Conservation (phyloP, 2,113 vertebrate species). For the Camelus dromedarius region DNA sequence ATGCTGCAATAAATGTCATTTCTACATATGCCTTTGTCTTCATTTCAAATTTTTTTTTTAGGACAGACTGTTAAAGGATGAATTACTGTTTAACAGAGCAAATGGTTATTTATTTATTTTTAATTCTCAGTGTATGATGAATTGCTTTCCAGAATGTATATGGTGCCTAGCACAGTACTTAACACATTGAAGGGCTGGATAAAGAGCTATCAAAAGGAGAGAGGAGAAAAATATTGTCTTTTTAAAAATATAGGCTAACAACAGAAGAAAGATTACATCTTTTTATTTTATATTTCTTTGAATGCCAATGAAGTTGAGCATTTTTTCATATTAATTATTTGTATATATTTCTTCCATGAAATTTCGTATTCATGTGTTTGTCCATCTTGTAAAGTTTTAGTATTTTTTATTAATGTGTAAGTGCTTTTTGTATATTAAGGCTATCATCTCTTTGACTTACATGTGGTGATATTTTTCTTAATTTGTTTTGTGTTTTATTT, state of each 20-base stretch:
- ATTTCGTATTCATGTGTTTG: not conserved
- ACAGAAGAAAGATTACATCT: not conserved
- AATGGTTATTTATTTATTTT: not conserved
- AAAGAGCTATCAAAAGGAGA: not conserved
- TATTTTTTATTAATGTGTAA: slow-evolving; percentile 10
- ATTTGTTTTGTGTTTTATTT: not conserved
- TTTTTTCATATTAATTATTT: not conserved
- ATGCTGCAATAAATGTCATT: not conserved
- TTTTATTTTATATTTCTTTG: slow-evolving; percentile 11
- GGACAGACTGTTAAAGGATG: not conserved
- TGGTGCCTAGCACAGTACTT: not conserved
- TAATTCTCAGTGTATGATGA: not conserved
- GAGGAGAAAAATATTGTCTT: not conserved
- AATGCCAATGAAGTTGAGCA: not conserved
- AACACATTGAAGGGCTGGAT: not conserved
- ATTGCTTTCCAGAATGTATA: slow-evolving; percentile 31
- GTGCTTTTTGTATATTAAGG: not conserved
- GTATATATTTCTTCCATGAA: not conserved
- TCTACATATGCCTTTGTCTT: not conserved
- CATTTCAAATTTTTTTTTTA: slow-evolving; percentile 24
- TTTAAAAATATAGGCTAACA: not conserved
- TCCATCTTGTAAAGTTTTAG: not conserved
- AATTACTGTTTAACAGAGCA: not conserved
- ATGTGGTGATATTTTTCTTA: slow-evolving; percentile 2
- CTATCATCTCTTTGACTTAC: not conserved